phyloP scores from a whole-genome alignment of 2,113 vertebrate genomes.

The Tichodroma muraria region DNA sequence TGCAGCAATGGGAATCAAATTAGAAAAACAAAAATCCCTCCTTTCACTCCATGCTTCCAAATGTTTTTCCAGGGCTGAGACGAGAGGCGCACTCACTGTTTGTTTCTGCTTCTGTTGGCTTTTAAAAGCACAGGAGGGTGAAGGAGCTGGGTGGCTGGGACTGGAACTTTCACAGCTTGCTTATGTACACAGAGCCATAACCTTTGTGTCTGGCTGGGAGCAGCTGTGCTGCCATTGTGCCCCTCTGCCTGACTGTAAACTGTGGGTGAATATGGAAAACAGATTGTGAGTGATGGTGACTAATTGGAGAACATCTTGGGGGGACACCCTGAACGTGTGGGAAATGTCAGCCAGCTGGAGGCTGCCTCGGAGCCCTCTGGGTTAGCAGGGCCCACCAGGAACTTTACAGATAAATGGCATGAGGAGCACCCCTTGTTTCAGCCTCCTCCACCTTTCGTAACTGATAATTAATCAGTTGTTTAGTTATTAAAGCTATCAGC shows the following conservation, averaged over 20 bases:
- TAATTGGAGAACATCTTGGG: slow-evolving; percentile 53
- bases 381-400: background rate
- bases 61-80: slow-evolving; percentile 63
- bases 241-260: slow-evolving; percentile 61
- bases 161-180: slow-evolving; percentile 70
- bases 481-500: background rate
- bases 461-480: background rate
- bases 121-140: slow-evolving; percentile 58
- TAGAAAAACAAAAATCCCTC: slow-evolving; percentile 62
- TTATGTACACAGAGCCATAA: slow-evolving; percentile 64
- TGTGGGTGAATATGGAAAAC: slow-evolving; percentile 54
- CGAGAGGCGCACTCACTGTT: slow-evolving; percentile 42
- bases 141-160: slow-evolving; percentile 55
- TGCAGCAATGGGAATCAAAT: slow-evolving; percentile 67
- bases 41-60: slow-evolving; percentile 59
- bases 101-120: slow-evolving; percentile 71
- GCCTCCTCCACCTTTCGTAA: background rate
- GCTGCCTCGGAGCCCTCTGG: background rate
- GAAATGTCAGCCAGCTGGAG: slow-evolving; percentile 65
- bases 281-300: slow-evolving; percentile 54
- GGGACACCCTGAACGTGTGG: slow-evolving; percentile 45
- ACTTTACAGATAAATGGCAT: background rate
- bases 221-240: slow-evolving; percentile 65
- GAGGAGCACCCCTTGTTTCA: background rate
- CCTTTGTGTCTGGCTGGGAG: slow-evolving; percentile 67